A percentile compares a stretch with the other conserved stretches of the same genome.
These are phyloP conservation scores for Zenarchopterus dispar DNA, from an alignment of 2,797 vertebrate species.

Conservation along the genomic window DNA sequence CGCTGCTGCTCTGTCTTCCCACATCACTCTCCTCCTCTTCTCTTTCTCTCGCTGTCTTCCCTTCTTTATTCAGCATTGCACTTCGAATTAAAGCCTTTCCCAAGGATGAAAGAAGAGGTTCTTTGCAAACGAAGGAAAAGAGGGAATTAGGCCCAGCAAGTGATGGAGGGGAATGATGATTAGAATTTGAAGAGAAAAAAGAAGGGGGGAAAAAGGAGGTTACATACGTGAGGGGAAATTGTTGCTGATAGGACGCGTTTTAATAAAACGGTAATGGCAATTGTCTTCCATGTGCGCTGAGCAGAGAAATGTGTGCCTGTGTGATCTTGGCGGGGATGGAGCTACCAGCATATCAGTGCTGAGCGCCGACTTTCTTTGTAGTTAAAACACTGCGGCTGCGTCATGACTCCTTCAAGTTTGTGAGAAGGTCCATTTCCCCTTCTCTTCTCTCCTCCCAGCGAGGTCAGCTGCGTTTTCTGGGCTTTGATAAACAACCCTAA, in stretches of 20 bases:
- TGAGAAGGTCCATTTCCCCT: constrained; percentile 18
- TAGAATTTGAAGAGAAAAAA: constrained; percentile 64
- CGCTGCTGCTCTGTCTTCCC: constrained; percentile 61
- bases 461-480: constrained; percentile 59
- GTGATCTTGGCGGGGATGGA: constrained; percentile 51
- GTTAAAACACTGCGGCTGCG: constrained; percentile 51
- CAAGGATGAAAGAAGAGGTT: constrained; percentile 87
- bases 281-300: constrained; percentile 71
- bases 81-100: constrained; percentile 90
- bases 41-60: constrained; percentile 43
- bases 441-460: constrained; percentile 56
- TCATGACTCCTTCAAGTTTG: constrained; percentile 39
- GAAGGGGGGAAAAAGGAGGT: constrained; percentile 49
- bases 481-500: constrained; percentile 52
- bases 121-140: constrained; percentile 82
- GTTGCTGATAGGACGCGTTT: constrained; percentile 75
- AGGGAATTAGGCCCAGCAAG: constrained; percentile 75
- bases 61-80: constrained; percentile 83
- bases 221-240: constrained; percentile 62
- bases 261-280: constrained; percentile 79
- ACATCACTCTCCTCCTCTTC: constrained; percentile 49
- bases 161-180: constrained; percentile 79
- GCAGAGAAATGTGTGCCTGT: constrained; percentile 48
- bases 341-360: constrained; percentile 54
- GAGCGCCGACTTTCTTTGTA: constrained; percentile 31